Conservation (phyloP, 1,140 invertebrate genomes). For the Lordiphosa clarofinis region DNA sequence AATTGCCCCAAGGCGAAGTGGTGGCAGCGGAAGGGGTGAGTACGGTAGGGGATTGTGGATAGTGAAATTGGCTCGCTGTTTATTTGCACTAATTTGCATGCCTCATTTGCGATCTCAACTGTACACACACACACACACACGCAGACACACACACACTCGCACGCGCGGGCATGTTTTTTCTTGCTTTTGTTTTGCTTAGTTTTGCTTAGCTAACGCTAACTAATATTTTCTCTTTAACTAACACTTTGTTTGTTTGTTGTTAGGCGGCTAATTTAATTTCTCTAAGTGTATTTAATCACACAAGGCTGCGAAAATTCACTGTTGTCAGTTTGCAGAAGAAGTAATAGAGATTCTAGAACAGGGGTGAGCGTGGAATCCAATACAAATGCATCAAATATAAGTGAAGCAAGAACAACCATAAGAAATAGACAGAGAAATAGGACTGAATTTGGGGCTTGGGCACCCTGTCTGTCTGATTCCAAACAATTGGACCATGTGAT, state of each 20-base stretch:
- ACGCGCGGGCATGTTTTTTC: background rate
- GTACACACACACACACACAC: conserved; percentile 15
- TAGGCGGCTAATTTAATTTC: conserved; percentile 39
- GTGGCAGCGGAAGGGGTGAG: conserved; percentile 3
- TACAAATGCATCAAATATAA: too few relatives aligned
- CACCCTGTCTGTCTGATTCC: too few relatives aligned
- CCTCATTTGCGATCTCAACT: conserved; percentile 55
- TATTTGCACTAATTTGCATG: conserved; percentile 71
- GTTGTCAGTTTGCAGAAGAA: too few relatives aligned
- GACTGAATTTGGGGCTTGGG: too few relatives aligned
- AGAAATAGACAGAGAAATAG: too few relatives aligned
- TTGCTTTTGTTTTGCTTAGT: background rate
- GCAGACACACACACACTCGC: conserved; percentile 8
- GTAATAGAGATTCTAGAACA: too few relatives aligned
- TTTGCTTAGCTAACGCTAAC: conserved; percentile 21
- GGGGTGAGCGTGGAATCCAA: too few relatives aligned
- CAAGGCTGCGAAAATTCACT: background rate
- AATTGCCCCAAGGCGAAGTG: conserved; percentile 61
- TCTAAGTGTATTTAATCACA: conserved; percentile 27
- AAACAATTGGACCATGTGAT: too few relatives aligned
- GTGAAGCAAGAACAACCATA: too few relatives aligned
- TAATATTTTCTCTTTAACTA: conserved; percentile 34
- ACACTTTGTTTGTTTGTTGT: conserved; percentile 19
- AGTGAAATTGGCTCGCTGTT: conserved; percentile 16
- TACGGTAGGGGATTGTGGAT: background rate